Base-by-base conservation (phyloP, 2,797 vertebrate species). In the Helostoma temminkii region DNA sequence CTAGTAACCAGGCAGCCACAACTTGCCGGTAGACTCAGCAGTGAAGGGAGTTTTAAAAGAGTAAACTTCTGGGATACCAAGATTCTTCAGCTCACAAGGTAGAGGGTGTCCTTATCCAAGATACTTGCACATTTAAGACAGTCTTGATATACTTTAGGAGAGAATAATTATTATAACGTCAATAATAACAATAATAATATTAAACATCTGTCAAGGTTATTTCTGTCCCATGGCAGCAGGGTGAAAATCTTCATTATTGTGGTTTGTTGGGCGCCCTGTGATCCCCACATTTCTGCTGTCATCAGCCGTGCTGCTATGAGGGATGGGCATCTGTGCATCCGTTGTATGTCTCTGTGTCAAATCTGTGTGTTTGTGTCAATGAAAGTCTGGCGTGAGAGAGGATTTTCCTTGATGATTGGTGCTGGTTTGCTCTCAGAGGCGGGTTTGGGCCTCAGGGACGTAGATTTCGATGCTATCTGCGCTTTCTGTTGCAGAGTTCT, bases 401-500 rank as follows among this genome's bases (percentile, higher is more conserved):
- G 58, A 25, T 66, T 58, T 69, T 81, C 53, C 62, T 74, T 47
- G 18, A 65, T 77, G 28, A 62, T 59, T 9, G 28, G 47, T 66
- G 78, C 80, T 54, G 86, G 70, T 79, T 72, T 28, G 18, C 43
- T 87, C 94, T 99, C 96, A 99, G 89, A 99, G 98, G 84, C 98
- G 95, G 80, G 98, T 99, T 91, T 99, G 98, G 62, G 98, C 98
- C 93, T 99, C 98, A 0, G 98, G 98, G 60, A 99, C 97, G 28
- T 99, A 99, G 93, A 99, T 99, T 94, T 99, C 97, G 25, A 99
- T 99, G 95, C 96, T 99, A 93, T 99, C 98, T 0, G 97, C 96
- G 1, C 98, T 99, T 93, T 99, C 98, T 0, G 98, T 99, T 83
- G 98, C 96, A 0, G 98, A 98, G 93, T 99, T 99, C 94, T 99